A percentile compares a stretch with the other conserved stretches of the same genome.
Evolutionary conservation across 2,888 invertebrate genomes (phyloP).

Genomic region (Scaptomyza reducta): DNA sequence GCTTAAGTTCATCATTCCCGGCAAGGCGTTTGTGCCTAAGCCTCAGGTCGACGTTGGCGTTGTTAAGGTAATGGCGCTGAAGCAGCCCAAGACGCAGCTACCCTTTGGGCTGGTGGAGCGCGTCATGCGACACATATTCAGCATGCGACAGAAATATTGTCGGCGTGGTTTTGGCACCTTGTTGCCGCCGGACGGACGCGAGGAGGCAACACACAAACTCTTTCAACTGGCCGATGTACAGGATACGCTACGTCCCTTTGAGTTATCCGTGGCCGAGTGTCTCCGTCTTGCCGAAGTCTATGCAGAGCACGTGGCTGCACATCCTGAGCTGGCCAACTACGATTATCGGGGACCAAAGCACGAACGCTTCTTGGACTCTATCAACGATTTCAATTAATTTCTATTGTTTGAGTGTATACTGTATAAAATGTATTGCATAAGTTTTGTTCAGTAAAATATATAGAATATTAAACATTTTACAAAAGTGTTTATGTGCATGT

Average conservation of each 20-base stretch:
- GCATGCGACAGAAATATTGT: slow-evolving; percentile 93
- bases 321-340: slow-evolving; percentile 88
- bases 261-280: slow-evolving; percentile 92
- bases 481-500: slow-evolving; percentile 33
- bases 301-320: slow-evolving; percentile 87
- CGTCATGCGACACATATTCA: slow-evolving; percentile 93
- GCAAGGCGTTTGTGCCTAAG: slow-evolving; percentile 95
- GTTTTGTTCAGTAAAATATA: slow-evolving; percentile 56
- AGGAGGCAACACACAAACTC: slow-evolving; percentile 88
- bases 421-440: slow-evolving; percentile 67
- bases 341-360: slow-evolving; percentile 87
- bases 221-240: slow-evolving; percentile 90
- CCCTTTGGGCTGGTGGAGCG: slow-evolving; percentile 95
- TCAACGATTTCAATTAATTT: slow-evolving; percentile 40
- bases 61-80: slow-evolving; percentile 93
- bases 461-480: slow-evolving; percentile 35
- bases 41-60: slow-evolving; percentile 99
- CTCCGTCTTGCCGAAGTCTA: slow-evolving; percentile 91
- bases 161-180: slow-evolving; percentile 89
- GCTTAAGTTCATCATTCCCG: slow-evolving; percentile 94
- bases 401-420: slow-evolving; percentile 46
- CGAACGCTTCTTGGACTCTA: slow-evolving; percentile 1
- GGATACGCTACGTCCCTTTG: slow-evolving; percentile 88
- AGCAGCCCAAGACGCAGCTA: slow-evolving; percentile 89
- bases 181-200: slow-evolving; percentile 89